These are phyloP conservation scores for Pristionchus pacificus DNA, from an alignment of 1,140 invertebrate genomes.

Conservation along the genomic window DNA sequence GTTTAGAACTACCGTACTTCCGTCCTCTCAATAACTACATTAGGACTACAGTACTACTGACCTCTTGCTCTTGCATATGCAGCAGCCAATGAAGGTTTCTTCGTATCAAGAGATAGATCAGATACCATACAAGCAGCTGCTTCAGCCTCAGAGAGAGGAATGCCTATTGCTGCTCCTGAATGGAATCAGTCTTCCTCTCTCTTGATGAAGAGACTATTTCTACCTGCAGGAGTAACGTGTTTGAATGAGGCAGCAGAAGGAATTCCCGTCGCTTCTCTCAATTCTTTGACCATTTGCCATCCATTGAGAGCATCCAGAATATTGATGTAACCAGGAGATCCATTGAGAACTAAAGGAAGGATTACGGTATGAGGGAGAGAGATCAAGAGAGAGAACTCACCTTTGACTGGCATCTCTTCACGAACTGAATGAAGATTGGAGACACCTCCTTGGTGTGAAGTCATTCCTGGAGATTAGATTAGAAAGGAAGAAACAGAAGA, in stretches of 20 bases:
- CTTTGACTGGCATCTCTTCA: constrained; percentile 75
- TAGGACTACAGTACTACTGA: no score
- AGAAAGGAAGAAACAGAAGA: background rate
- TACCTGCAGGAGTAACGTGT: constrained; percentile 85
- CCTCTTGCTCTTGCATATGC: constrained; percentile 88
- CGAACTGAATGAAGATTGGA: constrained; percentile 83
- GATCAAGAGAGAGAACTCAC: constrained; percentile 54
- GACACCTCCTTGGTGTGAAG: constrained; percentile 87
- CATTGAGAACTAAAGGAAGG: constrained; percentile 72
- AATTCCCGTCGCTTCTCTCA: constrained; percentile 72
- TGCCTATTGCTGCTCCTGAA: constrained; percentile 77
- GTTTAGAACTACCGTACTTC: no score
- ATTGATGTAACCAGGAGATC: constrained; percentile 93
- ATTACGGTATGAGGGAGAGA: constrained; percentile 1
- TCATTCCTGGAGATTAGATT: constrained; percentile 68
- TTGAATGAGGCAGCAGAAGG: constrained; percentile 96
- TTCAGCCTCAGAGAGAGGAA: constrained; percentile 71
- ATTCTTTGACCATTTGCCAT: constrained; percentile 88
- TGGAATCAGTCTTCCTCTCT: constrained; percentile 22
- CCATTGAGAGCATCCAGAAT: constrained; percentile 93
- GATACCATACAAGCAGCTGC: constrained; percentile 88
- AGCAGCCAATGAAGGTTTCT: constrained; percentile 73
- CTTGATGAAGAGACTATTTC: background rate
- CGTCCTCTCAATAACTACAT: no score
- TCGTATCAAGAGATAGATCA: constrained; percentile 66